These are phyloP conservation scores for Ctenomys sociabilis DNA, from an alignment of 2,113 vertebrate species.

Conservation along the genomic window DNA sequence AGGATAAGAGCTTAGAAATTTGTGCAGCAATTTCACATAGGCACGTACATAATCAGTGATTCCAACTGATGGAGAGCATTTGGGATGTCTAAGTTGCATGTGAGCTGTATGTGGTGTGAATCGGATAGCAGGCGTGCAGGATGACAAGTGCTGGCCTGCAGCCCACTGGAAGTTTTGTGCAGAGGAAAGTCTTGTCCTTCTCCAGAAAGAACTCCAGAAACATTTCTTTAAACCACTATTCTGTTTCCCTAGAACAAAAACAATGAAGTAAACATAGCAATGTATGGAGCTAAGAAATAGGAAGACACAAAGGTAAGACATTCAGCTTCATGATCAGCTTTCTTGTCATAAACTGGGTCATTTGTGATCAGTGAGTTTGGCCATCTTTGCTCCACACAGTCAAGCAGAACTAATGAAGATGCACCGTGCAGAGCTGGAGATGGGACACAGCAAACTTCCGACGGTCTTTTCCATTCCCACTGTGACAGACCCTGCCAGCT, in stretches of 20 bases:
- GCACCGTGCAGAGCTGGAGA: not conserved
- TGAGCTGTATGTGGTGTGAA: not conserved
- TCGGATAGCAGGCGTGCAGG: too few relatives aligned
- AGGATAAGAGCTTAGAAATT: not conserved
- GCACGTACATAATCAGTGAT: not conserved
- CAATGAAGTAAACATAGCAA: not conserved
- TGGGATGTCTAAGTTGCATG: accelerated
- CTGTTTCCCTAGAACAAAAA: not conserved
- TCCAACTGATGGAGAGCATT: not conserved
- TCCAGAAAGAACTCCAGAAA: too few relatives aligned
- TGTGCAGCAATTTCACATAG: not conserved
- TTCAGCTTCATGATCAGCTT: too few relatives aligned
- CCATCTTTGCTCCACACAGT: not conserved
- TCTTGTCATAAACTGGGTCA: not conserved
- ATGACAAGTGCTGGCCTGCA: accelerated
- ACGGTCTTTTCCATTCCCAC: not conserved
- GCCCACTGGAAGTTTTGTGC: accelerated
- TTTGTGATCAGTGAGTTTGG: not conserved
- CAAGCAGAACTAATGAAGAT: not conserved
- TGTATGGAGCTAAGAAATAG: not conserved
- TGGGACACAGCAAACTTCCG: not conserved
- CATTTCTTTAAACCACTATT: not conserved
- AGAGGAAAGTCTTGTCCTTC: not conserved
- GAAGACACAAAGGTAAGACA: not conserved
- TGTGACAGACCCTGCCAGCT: not conserved